Evolutionary conservation across 2,888 invertebrate genomes (phyloP), one percentile per base, ranked within the genome.

Genomic region (Eupithecia abbreviata): DNA sequence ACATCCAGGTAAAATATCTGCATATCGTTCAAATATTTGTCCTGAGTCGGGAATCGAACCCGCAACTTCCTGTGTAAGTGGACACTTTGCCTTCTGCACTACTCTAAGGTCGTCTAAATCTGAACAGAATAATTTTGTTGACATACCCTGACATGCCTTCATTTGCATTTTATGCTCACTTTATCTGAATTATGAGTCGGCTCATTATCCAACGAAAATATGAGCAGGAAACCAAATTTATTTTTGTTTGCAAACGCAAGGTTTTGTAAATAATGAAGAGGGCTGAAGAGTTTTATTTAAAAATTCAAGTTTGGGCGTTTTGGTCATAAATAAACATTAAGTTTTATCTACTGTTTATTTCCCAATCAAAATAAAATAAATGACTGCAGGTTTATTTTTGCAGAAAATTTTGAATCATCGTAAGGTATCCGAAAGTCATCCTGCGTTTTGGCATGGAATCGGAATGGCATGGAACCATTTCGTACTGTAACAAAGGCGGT

Each of bases 201-300:
- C 66, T 66, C 66, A 66, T 66, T 66, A 67, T 67, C 43, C 43
- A 67, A 43, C 9, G 7, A 67, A 67, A 67, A 67, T 67, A 67
- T 67, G n/a, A 67, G 67, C 7, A 58, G n/a, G n/a, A 67, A 67
- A 67, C 67, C n/a, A 42, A 43, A 43, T 67, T 43, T 66, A 43
- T 67, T 67, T 67, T n/a, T n/a, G n/a, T 43, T 67, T 67, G 13
- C 41, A 70, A 51, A 70, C 18, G 18, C 70, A 70, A 65, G n/a
- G 12, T 4, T 65, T 65, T 65, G 41, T 13, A 18, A n/a, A n/a
- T 51, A 51, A 51, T 51, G 6, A 5, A 51, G n/a, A 15, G 6
- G 6, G 13, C 51, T 51, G 6, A 51, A 4, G 49, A 13, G 12
- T 12, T 47, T 47, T 47, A 47, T 49, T 49, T 13, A 3, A 13